phyloP scores from a whole-genome alignment of 2,888 invertebrate species.

The Capitulum mitella region DNA sequence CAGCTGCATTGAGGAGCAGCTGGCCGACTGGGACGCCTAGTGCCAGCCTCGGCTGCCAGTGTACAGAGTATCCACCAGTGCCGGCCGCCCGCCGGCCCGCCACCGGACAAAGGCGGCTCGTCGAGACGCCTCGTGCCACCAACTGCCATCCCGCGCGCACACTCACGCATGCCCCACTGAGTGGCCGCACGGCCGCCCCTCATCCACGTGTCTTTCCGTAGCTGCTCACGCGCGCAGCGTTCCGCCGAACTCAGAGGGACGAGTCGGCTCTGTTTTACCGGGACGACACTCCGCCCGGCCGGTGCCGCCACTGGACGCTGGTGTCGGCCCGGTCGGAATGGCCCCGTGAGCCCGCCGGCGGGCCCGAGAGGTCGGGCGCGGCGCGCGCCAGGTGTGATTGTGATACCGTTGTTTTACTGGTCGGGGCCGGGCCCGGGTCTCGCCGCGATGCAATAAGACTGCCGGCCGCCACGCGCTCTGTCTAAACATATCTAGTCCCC shows the following conservation, averaged over 20 bases:
- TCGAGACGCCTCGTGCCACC: no score
- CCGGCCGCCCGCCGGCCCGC: no score
- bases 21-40: conserved; percentile 22
- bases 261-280: no score
- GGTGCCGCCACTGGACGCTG: no score
- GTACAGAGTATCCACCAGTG: no score
- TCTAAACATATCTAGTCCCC: conserved; percentile 12
- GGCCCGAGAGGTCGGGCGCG: neutral
- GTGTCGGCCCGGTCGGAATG: no score
- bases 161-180: no score
- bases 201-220: neutral
- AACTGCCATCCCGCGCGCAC: neutral
- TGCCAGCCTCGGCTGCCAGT: no score
- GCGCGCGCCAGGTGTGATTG: neutral
- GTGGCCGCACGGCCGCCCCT: neutral
- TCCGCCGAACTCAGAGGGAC: no score
- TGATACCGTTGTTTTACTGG: neutral
- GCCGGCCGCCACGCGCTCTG: neutral
- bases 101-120: no score
- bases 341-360: neutral
- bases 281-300: no score
- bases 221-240: neutral
- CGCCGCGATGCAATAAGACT: neutral
- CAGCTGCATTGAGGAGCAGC: neutral
- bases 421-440: neutral